A percentile compares a stretch with the other conserved stretches of the same genome.
phyloP scores from a whole-genome alignment of 2,888 invertebrate genomes.

The Cetonia aurata region DNA sequence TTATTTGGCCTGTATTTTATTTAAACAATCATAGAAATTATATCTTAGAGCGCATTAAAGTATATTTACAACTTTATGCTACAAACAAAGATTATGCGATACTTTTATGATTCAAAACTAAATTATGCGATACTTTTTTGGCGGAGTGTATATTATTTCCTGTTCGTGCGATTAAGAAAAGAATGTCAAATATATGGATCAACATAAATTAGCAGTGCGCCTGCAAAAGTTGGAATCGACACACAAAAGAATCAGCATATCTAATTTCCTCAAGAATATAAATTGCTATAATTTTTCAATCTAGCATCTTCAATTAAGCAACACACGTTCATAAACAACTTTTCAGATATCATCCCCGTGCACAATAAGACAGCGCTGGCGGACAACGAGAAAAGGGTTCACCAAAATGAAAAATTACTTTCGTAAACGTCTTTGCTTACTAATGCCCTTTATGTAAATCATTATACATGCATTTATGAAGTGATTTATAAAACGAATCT shows the following conservation, averaged over 20 bases:
- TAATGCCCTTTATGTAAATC: slow-evolving; percentile 37
- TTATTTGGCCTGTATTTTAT: too few species aligned
- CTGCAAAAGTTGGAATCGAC: neutral
- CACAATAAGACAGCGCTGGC: slow-evolving; percentile 2
- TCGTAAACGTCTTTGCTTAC: slow-evolving; percentile 30
- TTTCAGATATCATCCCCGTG: slow-evolving; percentile 6
- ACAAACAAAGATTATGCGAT: too few species aligned
- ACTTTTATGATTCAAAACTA: too few species aligned
- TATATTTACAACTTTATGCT: too few species aligned
- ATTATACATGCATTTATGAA: slow-evolving; percentile 29
- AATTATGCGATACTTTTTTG: too few species aligned
- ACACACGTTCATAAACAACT: slow-evolving; percentile 26
- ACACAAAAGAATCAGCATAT: neutral
- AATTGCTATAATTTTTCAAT: slow-evolving; percentile 28
- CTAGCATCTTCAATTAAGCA: slow-evolving; percentile 15
- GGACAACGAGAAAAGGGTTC: slow-evolving; percentile 13
- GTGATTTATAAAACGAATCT: slow-evolving; percentile 39
- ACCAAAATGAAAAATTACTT: slow-evolving; percentile 37
- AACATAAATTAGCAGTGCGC: too few species aligned
- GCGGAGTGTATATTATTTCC: too few species aligned
- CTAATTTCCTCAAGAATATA: neutral
- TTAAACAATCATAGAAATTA: too few species aligned
- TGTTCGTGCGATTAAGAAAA: too few species aligned
- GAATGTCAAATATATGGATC: too few species aligned
- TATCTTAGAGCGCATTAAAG: too few species aligned